Conservation (phyloP, 2,113 vertebrate species). For the Hyperopisus bebe region DNA sequence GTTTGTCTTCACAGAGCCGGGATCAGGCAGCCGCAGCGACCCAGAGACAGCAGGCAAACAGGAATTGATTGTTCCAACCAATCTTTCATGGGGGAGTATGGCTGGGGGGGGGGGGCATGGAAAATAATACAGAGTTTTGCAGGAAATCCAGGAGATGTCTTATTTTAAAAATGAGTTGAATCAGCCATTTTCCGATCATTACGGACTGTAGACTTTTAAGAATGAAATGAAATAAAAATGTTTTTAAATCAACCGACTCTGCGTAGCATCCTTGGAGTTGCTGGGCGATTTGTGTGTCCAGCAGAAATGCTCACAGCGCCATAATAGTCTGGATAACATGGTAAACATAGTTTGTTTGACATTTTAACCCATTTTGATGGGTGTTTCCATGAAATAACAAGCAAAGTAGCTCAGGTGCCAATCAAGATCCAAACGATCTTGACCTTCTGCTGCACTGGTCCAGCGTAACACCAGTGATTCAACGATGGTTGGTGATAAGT, state of each 20-base stretch:
- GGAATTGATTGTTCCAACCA: slow-evolving; percentile 2
- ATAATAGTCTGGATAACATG: not conserved
- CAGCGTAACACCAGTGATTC: not conserved
- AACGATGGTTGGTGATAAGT: not conserved
- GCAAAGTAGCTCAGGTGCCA: not conserved
- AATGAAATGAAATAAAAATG: not conserved
- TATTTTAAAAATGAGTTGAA: not conserved
- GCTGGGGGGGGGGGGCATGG: not conserved
- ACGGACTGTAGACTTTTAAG: not conserved
- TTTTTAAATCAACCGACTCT: not conserved
- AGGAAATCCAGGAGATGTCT: not conserved
- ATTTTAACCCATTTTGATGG: not conserved
- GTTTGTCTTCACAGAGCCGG: slow-evolving; percentile 13
- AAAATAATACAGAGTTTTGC: not conserved
- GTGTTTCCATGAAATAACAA: not conserved
- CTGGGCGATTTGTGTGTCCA: not conserved
- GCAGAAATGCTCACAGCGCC: not conserved
- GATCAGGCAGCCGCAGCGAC: not conserved
- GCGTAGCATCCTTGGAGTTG: not conserved
- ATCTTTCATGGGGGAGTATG: slow-evolving; percentile 13
- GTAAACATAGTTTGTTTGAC: not conserved
- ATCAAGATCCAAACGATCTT: not conserved
- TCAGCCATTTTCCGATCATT: slow-evolving; percentile 1
- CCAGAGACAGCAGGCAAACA: not conserved
- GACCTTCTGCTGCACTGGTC: not conserved